Conservation (phyloP, 2,888 invertebrate species). For the Caenorhabditis becei region DNA sequence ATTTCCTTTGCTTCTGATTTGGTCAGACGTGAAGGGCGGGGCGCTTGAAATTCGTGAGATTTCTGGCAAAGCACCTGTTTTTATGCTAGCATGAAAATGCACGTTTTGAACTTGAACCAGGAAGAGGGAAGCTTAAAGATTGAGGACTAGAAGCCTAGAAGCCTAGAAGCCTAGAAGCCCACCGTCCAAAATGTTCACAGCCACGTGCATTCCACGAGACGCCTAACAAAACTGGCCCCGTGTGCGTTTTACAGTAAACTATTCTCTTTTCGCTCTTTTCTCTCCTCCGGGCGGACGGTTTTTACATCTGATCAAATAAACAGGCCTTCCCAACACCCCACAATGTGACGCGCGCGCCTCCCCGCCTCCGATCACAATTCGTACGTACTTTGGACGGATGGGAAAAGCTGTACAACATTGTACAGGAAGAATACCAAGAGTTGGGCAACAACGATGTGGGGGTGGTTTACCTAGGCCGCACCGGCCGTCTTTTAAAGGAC, state of each 20-base stretch:
- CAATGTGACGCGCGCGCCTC: slow-evolving; percentile 49
- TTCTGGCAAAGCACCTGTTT: slow-evolving; percentile 45
- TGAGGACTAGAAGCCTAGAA: not conserved
- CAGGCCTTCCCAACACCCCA: slow-evolving; percentile 26
- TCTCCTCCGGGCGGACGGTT: slow-evolving; percentile 8
- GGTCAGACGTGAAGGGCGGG: not conserved
- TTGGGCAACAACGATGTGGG: too few relatives aligned
- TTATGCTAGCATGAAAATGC: slow-evolving; percentile 33
- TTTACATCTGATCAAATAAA: slow-evolving; percentile 62
- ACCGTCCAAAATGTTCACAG: not conserved
- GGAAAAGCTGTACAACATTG: not conserved
- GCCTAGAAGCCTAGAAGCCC: not conserved
- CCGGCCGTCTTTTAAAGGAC: too few relatives aligned
- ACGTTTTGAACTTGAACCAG: slow-evolving; percentile 28
- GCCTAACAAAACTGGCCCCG: not conserved
- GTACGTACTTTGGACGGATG: slow-evolving; percentile 51
- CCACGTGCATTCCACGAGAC: slow-evolving; percentile 54
- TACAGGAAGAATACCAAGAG: not conserved
- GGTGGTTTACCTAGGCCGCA: too few relatives aligned
- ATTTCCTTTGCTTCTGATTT: not conserved
- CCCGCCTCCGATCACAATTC: slow-evolving; percentile 42
- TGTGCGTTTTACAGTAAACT: slow-evolving; percentile 49
- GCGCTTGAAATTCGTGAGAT: not conserved
- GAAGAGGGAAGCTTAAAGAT: not conserved
- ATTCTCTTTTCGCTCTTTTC: not conserved